Evolutionary conservation across 2,113 vertebrate species (phyloP).

Genomic region (Clarias batrachus): DNA sequence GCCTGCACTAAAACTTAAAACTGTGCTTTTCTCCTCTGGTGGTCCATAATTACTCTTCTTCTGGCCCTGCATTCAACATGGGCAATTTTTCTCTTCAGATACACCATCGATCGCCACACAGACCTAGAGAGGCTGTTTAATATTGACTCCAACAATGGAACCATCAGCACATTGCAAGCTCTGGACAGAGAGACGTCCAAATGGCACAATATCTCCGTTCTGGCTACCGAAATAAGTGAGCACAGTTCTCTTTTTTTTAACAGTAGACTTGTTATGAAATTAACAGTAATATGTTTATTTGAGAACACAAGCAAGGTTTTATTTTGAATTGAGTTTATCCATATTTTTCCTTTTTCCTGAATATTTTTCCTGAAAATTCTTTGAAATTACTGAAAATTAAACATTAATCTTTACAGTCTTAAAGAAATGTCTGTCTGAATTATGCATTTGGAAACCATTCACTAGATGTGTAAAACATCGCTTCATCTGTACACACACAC

Average conservation of each 20-base stretch:
- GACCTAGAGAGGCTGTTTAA: conserved; percentile 91
- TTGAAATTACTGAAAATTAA: background rate
- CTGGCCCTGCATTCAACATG: conserved; percentile 46
- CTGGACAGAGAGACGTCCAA: conserved; percentile 90
- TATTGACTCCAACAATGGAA: conserved; percentile 89
- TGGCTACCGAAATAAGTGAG: conserved; percentile 93
- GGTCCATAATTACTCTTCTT: conserved; percentile 19
- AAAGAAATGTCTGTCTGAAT: background rate
- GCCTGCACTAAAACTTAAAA: conserved; percentile 33
- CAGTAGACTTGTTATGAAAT: conserved; percentile 5
- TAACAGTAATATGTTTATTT: background rate
- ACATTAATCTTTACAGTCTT: conserved; percentile 6
- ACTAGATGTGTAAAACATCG: background rate
- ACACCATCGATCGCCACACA: conserved; percentile 90
- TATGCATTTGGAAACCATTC: no score
- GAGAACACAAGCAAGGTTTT: background rate
- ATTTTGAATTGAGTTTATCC: conserved; percentile 6
- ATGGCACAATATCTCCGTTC: conserved; percentile 94
- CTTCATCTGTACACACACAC: background rate
- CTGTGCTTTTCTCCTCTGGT: conserved; percentile 11
- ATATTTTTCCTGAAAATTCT: background rate
- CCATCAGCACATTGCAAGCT: conserved; percentile 85
- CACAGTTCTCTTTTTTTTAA: conserved; percentile 27
- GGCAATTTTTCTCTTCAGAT: conserved; percentile 74
- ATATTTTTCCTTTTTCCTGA: background rate